Evolutionary conservation across 2,113 vertebrate genomes (phyloP).

Genomic region (Stercorarius parasiticus): DNA sequence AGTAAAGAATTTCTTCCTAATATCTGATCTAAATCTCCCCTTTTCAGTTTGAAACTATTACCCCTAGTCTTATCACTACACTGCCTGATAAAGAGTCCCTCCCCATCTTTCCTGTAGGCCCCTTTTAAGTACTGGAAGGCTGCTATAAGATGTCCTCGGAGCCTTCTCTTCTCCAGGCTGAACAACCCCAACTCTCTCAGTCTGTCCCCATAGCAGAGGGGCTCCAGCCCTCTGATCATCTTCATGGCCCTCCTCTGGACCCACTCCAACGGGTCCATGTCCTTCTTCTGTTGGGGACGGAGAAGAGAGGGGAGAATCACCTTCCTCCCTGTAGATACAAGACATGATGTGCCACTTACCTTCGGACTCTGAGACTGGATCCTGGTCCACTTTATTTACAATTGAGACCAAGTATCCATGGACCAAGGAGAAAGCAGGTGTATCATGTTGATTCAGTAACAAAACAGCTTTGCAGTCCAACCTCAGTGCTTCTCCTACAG

Average conservation of each 20-base stretch:
- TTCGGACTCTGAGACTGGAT: neutral
- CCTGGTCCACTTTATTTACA: neutral
- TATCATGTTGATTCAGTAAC: neutral
- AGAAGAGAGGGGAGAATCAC: neutral
- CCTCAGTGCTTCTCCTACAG: neutral
- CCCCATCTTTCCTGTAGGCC: neutral
- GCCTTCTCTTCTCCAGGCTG: neutral
- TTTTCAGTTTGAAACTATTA: neutral
- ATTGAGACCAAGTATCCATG: rapidly evolving
- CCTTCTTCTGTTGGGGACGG: neutral
- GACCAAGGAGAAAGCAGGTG: neutral
- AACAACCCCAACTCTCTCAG: neutral
- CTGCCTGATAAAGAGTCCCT: neutral
- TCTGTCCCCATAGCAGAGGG: no score
- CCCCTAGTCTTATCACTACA: neutral
- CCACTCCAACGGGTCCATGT: neutral
- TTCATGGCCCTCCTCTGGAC: neutral
- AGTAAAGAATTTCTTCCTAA: neutral
- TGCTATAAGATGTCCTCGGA: neutral
- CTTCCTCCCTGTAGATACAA: neutral
- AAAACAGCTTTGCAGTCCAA: rapidly evolving
- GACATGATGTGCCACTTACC: rapidly evolving
- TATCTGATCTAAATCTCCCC: neutral
- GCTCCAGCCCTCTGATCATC: neutral
- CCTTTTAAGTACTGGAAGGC: neutral